Base-by-base conservation (phyloP, 2,888 invertebrate genomes). In the Branchipolynoe longqiensis region DNA sequence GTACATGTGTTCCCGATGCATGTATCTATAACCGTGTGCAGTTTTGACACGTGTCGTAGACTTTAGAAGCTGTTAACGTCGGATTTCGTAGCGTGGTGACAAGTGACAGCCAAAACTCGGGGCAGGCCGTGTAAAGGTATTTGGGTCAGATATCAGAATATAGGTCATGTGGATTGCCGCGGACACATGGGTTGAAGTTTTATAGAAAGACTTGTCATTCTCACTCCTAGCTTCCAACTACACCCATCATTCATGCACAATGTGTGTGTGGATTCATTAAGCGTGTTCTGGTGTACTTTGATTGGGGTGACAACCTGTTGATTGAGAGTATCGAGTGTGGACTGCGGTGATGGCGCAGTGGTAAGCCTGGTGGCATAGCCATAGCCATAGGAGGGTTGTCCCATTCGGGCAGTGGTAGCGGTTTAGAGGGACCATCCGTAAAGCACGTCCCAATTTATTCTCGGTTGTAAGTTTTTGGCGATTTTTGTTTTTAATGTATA, bases 121-220 rank as follows among this genome's bases (percentile, higher is more conserved):
- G 36, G 40, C 22, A 58, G 33, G 82, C 31, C 36, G 58, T 36
- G 82, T 82, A 54, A 83, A 83, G 83, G 83, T 83, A 83, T 83
- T 62, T 83, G 69, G 83, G 83, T 83, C 83, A 82, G 25, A 48
- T 36, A 48, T 58, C 28, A 48, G 83, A 83, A 64, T 83, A 64
- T 62, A 41, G 64, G 62, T 54, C 48, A 64, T 40, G 33, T 48
- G 64, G 48, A 62, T 33, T 83, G 83, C 54, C 36, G 36, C 31
- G 31, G 54, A 82, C 18, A 36, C 22, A 82, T 38, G 58, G 82
- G n/a, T 28, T 25, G 22, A n/a, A 33, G 18, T n/a, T 38, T 22
- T 54, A 58, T 38, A 56, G 12, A 62, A 28, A 31, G 18, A 62
- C 25, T 14, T 58, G 8, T 4, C n/a, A 8, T 14, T 12, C 48